Percentiles rank a stretch among this genome's conserved stretches.
phyloP scores from a whole-genome alignment of 2,888 invertebrate genomes.

The Odontothrips loti region DNA sequence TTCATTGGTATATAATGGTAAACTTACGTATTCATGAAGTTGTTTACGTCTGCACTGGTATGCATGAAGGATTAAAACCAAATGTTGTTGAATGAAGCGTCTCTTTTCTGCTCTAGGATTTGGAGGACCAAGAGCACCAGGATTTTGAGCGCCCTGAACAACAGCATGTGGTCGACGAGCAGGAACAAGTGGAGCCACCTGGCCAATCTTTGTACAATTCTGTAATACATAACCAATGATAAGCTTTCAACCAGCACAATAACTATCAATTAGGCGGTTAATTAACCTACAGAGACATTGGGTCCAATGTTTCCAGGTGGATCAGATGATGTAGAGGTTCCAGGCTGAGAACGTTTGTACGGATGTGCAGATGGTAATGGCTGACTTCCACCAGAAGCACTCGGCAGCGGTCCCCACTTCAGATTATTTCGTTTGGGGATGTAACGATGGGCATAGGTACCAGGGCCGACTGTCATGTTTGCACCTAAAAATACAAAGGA shows the following conservation, averaged over 20 bases:
- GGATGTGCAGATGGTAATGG: neutral
- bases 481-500: neutral
- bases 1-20: neutral
- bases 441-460: neutral
- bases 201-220: neutral
- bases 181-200: neutral
- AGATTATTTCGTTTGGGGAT: neutral
- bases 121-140: neutral
- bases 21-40: neutral
- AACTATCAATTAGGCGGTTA: too few relatives aligned
- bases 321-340: neutral
- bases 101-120: conserved; percentile 7
- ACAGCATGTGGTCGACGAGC: neutral
- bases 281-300: neutral
- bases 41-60: neutral
- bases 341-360: neutral
- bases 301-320: conserved; percentile 9
- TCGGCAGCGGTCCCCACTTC: neutral
- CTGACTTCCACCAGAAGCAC: neutral
- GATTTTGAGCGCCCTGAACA: conserved; percentile 4
- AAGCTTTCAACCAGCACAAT: too few relatives aligned
- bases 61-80: neutral
- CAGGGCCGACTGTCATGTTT: conserved; percentile 18
- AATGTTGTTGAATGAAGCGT: neutral
- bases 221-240: neutral